These are phyloP conservation scores for Orchesella cincta DNA, from an alignment of 1,140 invertebrate species.

Conservation along the genomic window DNA sequence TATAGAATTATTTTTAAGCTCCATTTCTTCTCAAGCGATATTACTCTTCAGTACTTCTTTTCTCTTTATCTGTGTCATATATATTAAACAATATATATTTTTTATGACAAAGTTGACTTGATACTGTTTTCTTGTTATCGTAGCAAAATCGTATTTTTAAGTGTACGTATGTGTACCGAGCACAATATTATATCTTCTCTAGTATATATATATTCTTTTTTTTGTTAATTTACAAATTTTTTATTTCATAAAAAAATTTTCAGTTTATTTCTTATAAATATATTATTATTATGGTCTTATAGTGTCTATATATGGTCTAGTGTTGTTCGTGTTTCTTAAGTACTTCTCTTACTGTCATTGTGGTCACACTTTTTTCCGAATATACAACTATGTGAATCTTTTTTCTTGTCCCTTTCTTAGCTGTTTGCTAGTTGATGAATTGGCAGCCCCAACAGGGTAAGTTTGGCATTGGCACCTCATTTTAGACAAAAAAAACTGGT, in stretches of 20 bases:
- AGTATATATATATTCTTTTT: too few relatives aligned
- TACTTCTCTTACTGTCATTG: neutral
- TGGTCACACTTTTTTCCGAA: neutral
- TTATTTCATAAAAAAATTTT: too few relatives aligned
- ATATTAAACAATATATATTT: neutral
- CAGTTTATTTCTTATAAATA: neutral
- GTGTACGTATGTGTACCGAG: too few relatives aligned
- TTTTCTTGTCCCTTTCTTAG: constrained; percentile 65
- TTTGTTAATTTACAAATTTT: too few relatives aligned
- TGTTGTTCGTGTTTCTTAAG: neutral
- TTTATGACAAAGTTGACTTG: neutral
- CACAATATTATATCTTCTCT: too few relatives aligned
- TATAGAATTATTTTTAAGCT: neutral
- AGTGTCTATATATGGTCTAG: neutral
- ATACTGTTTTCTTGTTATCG: neutral
- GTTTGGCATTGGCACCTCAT: constrained; percentile 55
- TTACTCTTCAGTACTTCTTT: constrained; percentile 10
- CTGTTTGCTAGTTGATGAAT: constrained; percentile 79
- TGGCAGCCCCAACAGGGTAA: constrained; percentile 72
- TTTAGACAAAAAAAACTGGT: neutral
- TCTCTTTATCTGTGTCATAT: neutral
- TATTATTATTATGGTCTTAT: neutral
- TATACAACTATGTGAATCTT: constrained; percentile 19
- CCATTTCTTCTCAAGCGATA: neutral
- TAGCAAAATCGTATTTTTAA: neutral